Conservation (phyloP, 2,888 invertebrate species). For the Autographa pulchrina region DNA sequence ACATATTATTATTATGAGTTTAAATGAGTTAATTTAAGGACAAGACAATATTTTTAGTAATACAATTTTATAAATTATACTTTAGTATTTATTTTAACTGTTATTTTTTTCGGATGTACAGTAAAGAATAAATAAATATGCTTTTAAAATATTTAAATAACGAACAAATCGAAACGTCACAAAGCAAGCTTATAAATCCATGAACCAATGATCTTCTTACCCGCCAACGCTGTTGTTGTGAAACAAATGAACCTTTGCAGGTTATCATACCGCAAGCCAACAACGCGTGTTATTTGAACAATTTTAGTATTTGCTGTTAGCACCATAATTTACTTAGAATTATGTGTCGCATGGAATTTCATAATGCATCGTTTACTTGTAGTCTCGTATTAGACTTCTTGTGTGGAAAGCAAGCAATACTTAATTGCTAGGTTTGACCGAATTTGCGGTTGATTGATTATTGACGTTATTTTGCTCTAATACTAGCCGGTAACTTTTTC, state of each 20-base stretch:
- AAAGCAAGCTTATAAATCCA: not conserved
- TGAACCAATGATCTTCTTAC: not conserved
- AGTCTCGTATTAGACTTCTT: not conserved
- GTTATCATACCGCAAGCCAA: slow-evolving; percentile 45
- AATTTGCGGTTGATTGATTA: not conserved
- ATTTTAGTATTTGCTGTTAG: slow-evolving; percentile 60
- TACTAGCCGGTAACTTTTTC: too few species aligned
- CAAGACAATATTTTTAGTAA: too few species aligned
- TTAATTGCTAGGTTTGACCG: not conserved
- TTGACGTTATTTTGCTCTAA: too few species aligned
- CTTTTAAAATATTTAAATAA: too few species aligned
- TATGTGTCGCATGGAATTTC: slow-evolving; percentile 48
- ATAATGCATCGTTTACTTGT: slow-evolving; percentile 36
- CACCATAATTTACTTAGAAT: slow-evolving; percentile 53
- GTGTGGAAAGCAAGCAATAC: not conserved
- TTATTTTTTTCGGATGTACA: too few species aligned
- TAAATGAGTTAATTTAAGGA: too few species aligned
- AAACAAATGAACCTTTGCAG: slow-evolving; percentile 56
- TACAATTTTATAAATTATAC: too few species aligned
- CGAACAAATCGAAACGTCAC: too few species aligned
- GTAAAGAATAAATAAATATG: too few species aligned
- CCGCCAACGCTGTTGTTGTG: slow-evolving; percentile 47
- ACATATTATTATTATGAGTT: too few species aligned
- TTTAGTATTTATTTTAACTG: too few species aligned
- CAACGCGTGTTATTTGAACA: slow-evolving; percentile 61